Evolutionary conservation across 2,888 invertebrate genomes (phyloP), one percentile per base, ranked within the genome.

Genomic region (Dryococelus australis): DNA sequence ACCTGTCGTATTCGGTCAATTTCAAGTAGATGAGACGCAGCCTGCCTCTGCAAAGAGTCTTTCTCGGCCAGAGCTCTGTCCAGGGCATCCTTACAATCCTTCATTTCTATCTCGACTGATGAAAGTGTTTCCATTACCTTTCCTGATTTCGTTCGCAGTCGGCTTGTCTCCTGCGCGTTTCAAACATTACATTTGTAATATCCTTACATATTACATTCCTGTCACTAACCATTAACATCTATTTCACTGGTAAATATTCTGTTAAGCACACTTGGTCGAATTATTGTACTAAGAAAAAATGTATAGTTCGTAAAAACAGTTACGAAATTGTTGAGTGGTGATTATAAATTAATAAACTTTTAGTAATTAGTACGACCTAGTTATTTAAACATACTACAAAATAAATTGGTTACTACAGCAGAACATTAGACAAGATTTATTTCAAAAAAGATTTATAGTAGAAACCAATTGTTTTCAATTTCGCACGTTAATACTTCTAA

Each of bases 41-140:
- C 93, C 92, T 97, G 97, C 79, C 96, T 93, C 90, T 96, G 96
- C 43, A 97, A 92, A 88, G 96, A 95, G 89, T 97, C 97, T 90
- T 96, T 96, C 90, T 97, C 97, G 8, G 93, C 92, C 88, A 94
- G 93, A 0, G 94, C 93, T 90, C 96, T 93, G 89, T 96, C 96
- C 87, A 96, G 92, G 35, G 95, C 94, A 90, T 96, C 96, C 89
- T 95, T 92, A 90, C 95, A 95, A 89, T 94, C 95, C 89, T 95
- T 93, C 43, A 95, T 92, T 89, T 96, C 96, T 89, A 95, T 93
- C 92, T 96, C 96, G 0, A 95, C 93, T 0, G 94, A 93, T 0
- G 94, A 93, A 86, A 95, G 91, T 88, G 94, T 95, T 91, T 95
- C 95, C 78, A 93, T 94, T 3, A 93, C 88, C 92, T 92, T 89